These are phyloP conservation scores for Amphiduros pacificus DNA, from an alignment of 2,888 invertebrate species.

Conservation along the genomic window DNA sequence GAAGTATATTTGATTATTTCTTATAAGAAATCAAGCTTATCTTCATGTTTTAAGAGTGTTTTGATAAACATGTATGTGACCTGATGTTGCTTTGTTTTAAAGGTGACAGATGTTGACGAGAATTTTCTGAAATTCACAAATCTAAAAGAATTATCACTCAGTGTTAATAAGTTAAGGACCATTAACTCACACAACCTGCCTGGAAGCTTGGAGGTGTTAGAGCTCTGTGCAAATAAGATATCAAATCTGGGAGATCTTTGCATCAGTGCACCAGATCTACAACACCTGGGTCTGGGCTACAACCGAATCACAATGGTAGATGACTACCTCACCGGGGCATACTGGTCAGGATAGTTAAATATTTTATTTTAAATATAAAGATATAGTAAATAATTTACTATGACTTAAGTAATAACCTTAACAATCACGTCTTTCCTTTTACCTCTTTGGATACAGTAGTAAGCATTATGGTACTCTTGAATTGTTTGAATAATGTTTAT, in stretches of 20 bases:
- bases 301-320: slow-evolving; percentile 48
- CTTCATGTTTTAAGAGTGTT: too few species aligned
- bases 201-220: slow-evolving; percentile 43
- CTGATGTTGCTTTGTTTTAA: slow-evolving; percentile 17
- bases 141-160: slow-evolving; percentile 52
- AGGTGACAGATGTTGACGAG: slow-evolving; percentile 54
- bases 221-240: slow-evolving; percentile 55
- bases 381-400: too few species aligned
- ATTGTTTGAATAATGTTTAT: too few species aligned
- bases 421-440: too few species aligned
- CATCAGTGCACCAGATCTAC: slow-evolving; percentile 41
- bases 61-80: too few species aligned
- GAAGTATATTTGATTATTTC: too few species aligned
- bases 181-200: slow-evolving; percentile 51
- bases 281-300: slow-evolving; percentile 54
- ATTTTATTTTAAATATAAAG: not conserved
- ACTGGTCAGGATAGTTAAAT: slow-evolving; percentile 40
- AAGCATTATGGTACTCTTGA: too few species aligned
- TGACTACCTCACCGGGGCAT: slow-evolving; percentile 50
- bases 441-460: too few species aligned
- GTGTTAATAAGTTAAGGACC: slow-evolving; percentile 48
- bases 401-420: too few species aligned
- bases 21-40: too few species aligned
- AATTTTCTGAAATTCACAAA: slow-evolving; percentile 46
- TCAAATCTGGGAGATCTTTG: slow-evolving; percentile 49